phyloP scores from a whole-genome alignment of 2,113 vertebrate species.

The Carassius auratus region DNA sequence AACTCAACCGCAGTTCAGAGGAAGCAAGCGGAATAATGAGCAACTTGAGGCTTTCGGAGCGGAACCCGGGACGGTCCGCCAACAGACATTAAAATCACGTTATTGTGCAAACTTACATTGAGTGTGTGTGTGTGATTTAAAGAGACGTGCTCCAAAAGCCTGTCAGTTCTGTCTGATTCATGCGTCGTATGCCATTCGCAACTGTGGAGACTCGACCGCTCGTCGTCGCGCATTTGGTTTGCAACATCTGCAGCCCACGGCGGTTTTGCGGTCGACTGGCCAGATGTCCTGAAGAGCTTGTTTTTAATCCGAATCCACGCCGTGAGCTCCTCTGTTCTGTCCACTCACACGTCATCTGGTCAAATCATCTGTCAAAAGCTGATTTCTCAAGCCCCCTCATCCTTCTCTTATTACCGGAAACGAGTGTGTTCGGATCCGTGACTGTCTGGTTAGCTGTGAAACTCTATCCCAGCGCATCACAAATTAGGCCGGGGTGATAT shows the following conservation, averaged over 20 bases:
- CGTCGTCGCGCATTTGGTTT: neutral
- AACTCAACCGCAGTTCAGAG: constrained; percentile 48
- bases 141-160: constrained; percentile 38
- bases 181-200: constrained; percentile 32
- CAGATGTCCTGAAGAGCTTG: constrained; percentile 35
- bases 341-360: constrained; percentile 51
- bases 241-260: constrained; percentile 25
- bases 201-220: constrained; percentile 1
- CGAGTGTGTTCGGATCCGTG: neutral
- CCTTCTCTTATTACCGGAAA: neutral
- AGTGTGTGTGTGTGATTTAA: constrained; percentile 18
- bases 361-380: constrained; percentile 47
- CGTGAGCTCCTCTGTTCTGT: constrained; percentile 42
- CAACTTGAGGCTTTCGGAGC: constrained; percentile 47
- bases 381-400: constrained; percentile 5
- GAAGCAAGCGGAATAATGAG: constrained; percentile 49
- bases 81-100: constrained; percentile 48
- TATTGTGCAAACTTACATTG: constrained; percentile 34
- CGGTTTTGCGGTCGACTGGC: constrained; percentile 31
- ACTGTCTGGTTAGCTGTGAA: neutral
- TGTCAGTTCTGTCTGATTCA: constrained; percentile 23
- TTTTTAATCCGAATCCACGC: constrained; percentile 39
- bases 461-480: neutral
- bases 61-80: constrained; percentile 44
- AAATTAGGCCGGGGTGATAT: neutral